These are phyloP conservation scores for Lycia hirtaria DNA, from an alignment of 2,888 invertebrate genomes.

Conservation along the genomic window DNA sequence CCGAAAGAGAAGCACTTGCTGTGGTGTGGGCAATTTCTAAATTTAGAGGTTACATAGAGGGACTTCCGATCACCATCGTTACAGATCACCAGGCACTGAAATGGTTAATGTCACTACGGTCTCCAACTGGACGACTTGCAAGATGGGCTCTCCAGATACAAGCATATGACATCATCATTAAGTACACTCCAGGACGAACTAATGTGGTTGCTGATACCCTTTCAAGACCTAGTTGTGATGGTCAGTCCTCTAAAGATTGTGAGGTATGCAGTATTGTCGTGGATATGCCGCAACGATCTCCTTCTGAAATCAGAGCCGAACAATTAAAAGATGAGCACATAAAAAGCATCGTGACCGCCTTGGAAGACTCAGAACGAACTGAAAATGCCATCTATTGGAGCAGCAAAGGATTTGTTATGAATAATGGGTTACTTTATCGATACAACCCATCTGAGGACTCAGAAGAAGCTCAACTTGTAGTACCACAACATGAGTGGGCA, in stretches of 20 bases:
- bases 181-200: conserved; percentile 55
- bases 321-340: conserved; percentile 37
- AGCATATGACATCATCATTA: conserved; percentile 55
- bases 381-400: conserved; percentile 41
- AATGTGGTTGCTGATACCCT: conserved; percentile 64
- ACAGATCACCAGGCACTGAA: conserved; percentile 69
- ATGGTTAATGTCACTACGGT: conserved; percentile 58
- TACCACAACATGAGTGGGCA: conserved; percentile 42
- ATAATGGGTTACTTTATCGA: conserved; percentile 44
- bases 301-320: conserved; percentile 30
- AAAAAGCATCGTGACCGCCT: conserved; percentile 21
- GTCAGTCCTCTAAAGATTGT: neutral
- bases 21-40: conserved; percentile 32
- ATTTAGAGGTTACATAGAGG: conserved; percentile 51
- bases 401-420: conserved; percentile 42
- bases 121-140: conserved; percentile 60
- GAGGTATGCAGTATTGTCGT: conserved; percentile 21
- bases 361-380: conserved; percentile 29
- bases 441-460: conserved; percentile 27
- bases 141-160: conserved; percentile 66
- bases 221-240: conserved; percentile 46
- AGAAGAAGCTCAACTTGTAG: conserved; percentile 42
- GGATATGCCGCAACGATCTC: conserved; percentile 28
- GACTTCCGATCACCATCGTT: conserved; percentile 47
- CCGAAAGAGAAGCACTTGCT: conserved; percentile 29